These are phyloP conservation scores for Actinemys pallida DNA, from an alignment of 2,113 vertebrate species.

Conservation along the genomic window DNA sequence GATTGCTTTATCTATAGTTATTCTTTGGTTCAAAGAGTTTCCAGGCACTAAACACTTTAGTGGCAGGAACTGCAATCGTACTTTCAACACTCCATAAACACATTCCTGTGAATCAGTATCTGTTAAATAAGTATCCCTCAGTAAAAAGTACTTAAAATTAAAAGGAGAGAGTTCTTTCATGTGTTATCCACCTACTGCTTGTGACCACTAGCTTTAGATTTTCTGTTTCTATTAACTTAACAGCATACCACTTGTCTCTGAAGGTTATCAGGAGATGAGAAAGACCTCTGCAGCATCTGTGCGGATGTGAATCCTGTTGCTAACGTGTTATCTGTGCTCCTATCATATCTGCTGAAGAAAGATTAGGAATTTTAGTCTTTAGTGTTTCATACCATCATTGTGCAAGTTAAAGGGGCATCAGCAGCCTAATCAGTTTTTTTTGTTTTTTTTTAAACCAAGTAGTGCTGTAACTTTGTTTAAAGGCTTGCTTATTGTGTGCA, in stretches of 20 bases:
- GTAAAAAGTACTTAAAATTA: rapidly evolving
- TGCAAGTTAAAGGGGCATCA: rapidly evolving
- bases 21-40: background rate
- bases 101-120: rapidly evolving
- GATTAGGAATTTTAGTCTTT: background rate
- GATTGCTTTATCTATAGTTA: background rate
- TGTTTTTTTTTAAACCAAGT: background rate
- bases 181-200: rapidly evolving
- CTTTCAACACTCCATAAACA: rapidly evolving
- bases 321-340: conserved; percentile 71
- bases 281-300: conserved; percentile 82
- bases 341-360: conserved; percentile 75
- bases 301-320: conserved; percentile 64
- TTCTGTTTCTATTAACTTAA: rapidly evolving
- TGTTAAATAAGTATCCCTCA: rapidly evolving
- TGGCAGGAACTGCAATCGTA: rapidly evolving
- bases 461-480: rapidly evolving
- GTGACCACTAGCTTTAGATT: no score
- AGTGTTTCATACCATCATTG: rapidly evolving
- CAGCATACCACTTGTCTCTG: conserved; percentile 89
- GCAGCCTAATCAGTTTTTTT: background rate
- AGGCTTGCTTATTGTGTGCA: rapidly evolving
- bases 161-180: rapidly evolving
- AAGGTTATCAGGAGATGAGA: conserved; percentile 82
- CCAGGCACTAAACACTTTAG: rapidly evolving